These are phyloP conservation scores for Falco columbarius DNA, from an alignment of 2,797 vertebrate genomes.

Conservation along the genomic window DNA sequence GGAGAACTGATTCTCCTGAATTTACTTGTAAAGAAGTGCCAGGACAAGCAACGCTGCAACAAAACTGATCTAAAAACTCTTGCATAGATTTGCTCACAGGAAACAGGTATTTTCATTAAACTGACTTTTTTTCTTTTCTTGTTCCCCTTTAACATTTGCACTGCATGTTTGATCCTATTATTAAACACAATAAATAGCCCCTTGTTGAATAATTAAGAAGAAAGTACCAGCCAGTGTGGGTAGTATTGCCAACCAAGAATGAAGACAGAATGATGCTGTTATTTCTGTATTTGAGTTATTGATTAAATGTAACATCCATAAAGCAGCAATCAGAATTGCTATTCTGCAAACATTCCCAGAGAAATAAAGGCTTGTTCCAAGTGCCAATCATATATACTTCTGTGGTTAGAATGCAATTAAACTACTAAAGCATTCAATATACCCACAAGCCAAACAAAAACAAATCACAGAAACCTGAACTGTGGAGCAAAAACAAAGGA, in stretches of 20 bases:
- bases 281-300: constrained; percentile 53
- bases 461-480: background rate
- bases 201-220: background rate
- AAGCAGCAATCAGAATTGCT: constrained; percentile 29
- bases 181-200: background rate
- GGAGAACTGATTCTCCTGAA: background rate
- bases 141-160: background rate
- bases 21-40: background rate
- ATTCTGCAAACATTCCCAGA: background rate
- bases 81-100: background rate
- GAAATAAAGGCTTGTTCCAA: constrained; percentile 32
- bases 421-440: background rate
- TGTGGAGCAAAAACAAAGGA: background rate
- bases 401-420: constrained; percentile 57
- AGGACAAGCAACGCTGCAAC: background rate
- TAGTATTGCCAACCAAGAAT: background rate
- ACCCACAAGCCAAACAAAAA: constrained; percentile 14
- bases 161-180: background rate
- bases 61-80: background rate
- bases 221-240: background rate
- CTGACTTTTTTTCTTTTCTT: background rate
- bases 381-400: constrained; percentile 23
- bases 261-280: background rate
- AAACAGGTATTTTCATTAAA: background rate
- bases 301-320: constrained; percentile 26